Percentiles rank a stretch among this genome's conserved stretches.
Evolutionary conservation across 2,888 invertebrate species (phyloP).

Genomic region (Protonemura montana): DNA sequence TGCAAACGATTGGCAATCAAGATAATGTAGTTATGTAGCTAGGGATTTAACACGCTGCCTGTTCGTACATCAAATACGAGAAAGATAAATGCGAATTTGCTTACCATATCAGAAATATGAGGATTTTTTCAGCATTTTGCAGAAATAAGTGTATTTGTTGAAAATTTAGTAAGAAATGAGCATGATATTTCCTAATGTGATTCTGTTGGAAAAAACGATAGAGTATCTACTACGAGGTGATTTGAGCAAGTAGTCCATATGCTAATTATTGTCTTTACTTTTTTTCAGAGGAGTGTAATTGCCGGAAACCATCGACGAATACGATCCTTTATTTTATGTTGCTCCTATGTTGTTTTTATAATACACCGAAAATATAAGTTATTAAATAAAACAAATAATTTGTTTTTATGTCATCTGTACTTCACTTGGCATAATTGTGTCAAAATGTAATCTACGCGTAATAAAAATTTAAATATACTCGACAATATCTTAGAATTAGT

Average conservation of each 20-base stretch:
- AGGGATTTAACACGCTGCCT: no score
- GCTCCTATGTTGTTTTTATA: background rate
- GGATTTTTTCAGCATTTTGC: no score
- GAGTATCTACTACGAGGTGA: no score
- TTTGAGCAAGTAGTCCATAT: background rate
- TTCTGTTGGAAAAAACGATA: no score
- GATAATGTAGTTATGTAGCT: no score
- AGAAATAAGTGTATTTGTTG: no score
- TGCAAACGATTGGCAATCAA: no score
- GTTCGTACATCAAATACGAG: no score
- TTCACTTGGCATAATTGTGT: slow-evolving; percentile 14
- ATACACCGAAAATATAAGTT: slow-evolving; percentile 3
- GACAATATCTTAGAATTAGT: background rate
- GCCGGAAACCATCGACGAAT: background rate
- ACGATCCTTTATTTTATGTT: slow-evolving; percentile 9
- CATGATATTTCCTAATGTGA: no score
- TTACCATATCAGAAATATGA: no score
- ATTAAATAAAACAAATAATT: slow-evolving; percentile 20
- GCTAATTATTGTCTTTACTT: slow-evolving; percentile 47
- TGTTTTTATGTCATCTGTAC: slow-evolving; percentile 31
- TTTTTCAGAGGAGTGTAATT: slow-evolving; percentile 27
- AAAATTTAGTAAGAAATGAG: no score
- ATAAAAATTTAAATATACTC: background rate
- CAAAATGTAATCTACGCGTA: background rate
- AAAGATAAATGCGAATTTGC: no score